Base-by-base conservation (phyloP, 2,888 invertebrate genomes). In the Drosophila aldrichi region DNA sequence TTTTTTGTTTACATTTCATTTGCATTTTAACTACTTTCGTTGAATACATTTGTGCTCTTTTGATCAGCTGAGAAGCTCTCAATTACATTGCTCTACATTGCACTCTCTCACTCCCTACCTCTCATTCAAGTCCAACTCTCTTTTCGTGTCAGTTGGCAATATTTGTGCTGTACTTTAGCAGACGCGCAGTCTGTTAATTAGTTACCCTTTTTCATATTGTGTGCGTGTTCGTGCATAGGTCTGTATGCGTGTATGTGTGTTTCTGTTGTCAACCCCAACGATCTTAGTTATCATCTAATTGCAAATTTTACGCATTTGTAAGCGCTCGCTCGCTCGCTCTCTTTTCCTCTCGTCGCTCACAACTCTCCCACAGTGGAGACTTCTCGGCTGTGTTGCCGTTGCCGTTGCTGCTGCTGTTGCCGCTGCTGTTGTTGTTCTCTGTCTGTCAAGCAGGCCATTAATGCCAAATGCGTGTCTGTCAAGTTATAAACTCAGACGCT, bases 401-500 rank as follows among this genome's bases (percentile, higher is more conserved):
- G 29, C 29, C 29, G 8, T 29, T 29, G 29, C 29, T 1, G 29
- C 9, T 29, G 38, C 38, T 38, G 38, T 6, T 38, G 36, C 36
- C 14, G 57, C n/a, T 18, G 18, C 41, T 22, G 68, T 40, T 76
- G 67, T 44, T 68, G 68, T 62, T 75, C 82, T 74, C 77, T 70
- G 86, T 77, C 77, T 71, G 82, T 75, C 77, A 74, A 65, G 56
- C 82, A 77, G 85, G 75, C 90, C 88, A 91, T 90, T 90, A 90
- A 87, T 89, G 91, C 88, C 91, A 90, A 91, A 86, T 91, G 90
- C 90, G 89, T 89, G 91, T 85, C 90, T 90, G 82, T 90, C 89
- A 90, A 89, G 89, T 89, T 91, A 87, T 80, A 77, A 81, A 83
- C 77, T 72, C 49, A 71, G 71, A 66, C 71, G 55, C 67, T 55